Base-by-base conservation (phyloP, 2,888 invertebrate species). In the Prenolepis imparis region DNA sequence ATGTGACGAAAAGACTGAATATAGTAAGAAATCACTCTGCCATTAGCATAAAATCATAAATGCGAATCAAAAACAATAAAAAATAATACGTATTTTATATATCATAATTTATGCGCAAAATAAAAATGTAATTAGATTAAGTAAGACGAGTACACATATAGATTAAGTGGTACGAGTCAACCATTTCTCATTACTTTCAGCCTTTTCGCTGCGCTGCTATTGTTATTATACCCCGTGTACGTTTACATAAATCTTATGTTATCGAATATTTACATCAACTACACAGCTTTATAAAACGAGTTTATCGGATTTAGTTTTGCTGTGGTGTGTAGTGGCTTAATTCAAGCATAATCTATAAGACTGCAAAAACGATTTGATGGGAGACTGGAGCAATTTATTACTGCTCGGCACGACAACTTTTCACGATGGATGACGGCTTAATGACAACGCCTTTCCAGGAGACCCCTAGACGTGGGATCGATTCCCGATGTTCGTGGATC, bases 341-440 rank as follows among this genome's bases (percentile, higher is more conserved):
- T 88, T 87, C 75, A 55, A 83, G 70, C 80, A 57, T 85, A 83
- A 83, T 86, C 84, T 52, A 44, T 24, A 57, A 52, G 74, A 70
- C 77, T 68, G 81, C 24, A 82, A 85, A 66, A 77, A 83, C 57
- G 52, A 55, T 57, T 32, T 32, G 87, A 18, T 41, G 75, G 64
- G 48, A 73, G 77, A 84, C 44, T 39, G 72, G 24, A 73, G 84
- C 82, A 82, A 88, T 88, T 88, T 88, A 88, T 88, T 88, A 88
- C 75, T 8, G 55, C 48, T 57, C 63, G 83, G 64, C 85, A 67
- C 61, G 83, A 85, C 83, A 85, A 86, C 82, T 77, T 86, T 81
- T 85, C 82, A 85, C 85, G 85, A 85, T 84, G 84, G 70, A 88
- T 87, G 83, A 87, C 87, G 86, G 83, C 77, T 84, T 87, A 87